Base-by-base conservation (phyloP, 1,140 invertebrate genomes). In the Trichonephila clavata region DNA sequence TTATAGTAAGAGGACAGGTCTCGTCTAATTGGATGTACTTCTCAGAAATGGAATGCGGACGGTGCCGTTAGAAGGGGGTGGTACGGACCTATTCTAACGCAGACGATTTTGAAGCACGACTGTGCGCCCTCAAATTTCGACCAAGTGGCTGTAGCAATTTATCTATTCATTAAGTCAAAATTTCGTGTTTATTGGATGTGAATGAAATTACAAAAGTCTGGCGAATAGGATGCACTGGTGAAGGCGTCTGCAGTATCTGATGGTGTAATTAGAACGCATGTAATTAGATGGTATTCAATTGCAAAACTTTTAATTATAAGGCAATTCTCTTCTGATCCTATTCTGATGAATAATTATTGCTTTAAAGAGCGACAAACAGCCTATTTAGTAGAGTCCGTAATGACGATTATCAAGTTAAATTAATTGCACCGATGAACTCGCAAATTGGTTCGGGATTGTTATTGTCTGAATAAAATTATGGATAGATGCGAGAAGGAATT, bases 11-110 rank as follows among this genome's bases (percentile, higher is more conserved):
- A 77, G 71, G 71, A 27, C 71, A 77, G 71, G 5, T 27, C 27
- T 27, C 32, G 5, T 77, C 71, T 77, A 77, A 77, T 77, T 77
- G 71, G 71, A 77, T 77, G 71, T 77, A 77, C 71, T 32, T 77
- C 71, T 13, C 27, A 77, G 71, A 77, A 77, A 77, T 77, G 71
- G 71, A 77, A 77, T 32, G 71, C 18, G 71, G 24, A 77, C 16
- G 16, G 71, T 4, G 16, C 27, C 16, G 71, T 16, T 39, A 27
- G 71, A 32, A 39, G 32, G 16, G 27, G 71, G 71, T 77, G 24
- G 68, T 27, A 16, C 68, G 27, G 39, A 2, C 16, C 68, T 77
- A 18, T 39, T 77, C 27, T 24, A 16, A 39, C 13, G 65, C 27
- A 14, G 71, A 77, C 24, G 16, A 77, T 77, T 77, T 77, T 77